Base-by-base conservation (phyloP, 2,113 vertebrate species). In the Entelurus aequoreus region DNA sequence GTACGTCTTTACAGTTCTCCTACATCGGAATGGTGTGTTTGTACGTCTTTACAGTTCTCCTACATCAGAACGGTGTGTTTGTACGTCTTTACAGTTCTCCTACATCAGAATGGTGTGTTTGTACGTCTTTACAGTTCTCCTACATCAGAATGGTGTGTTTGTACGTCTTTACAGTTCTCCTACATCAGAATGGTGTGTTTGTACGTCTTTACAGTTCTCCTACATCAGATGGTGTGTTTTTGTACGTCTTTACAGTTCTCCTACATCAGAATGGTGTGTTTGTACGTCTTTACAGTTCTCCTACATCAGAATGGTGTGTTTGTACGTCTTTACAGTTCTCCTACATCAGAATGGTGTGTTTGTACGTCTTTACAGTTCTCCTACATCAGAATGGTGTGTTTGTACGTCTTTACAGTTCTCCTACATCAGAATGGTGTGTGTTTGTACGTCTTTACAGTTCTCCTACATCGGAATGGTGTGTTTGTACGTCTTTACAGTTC, bases 391-490 rank as follows among this genome's bases (percentile, higher is more conserved):
- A 13, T 69, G 21, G 35, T 50, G 48, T 50, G 48, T 50, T 19
- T 19, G 96, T 93, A 82, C 82, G 91, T 81, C 6, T 10, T 21
- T 0, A 58, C 6, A 44, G 3, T 50, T n/a, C 44, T n/a, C 7
- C 5, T 3, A 0, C 15, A n/a, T 62, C 5, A 62, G 8, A 60
- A 13, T 69, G 21, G n/a, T n/a, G 35, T 50, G 48, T 50, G 48
- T 98, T 13, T 95, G 96, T 93, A 82, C 82, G 91, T 81, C 6
- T 10, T 21, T 0, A 58, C 11, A 44, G 3, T 50, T n/a, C 44
- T n/a, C 7, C 5, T 3, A 0, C 15, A n/a, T 62, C 5, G 60
- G 8, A 60, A 13, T 66, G 21, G 47, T n/a, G n/a, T 48, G 47
- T 6, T 48, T 12, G 15, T 13, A 48, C 12, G 15, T 15, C 13